Evolutionary conservation across 2,888 invertebrate genomes (phyloP).

Genomic region (Trissolcus brochymenae): DNA sequence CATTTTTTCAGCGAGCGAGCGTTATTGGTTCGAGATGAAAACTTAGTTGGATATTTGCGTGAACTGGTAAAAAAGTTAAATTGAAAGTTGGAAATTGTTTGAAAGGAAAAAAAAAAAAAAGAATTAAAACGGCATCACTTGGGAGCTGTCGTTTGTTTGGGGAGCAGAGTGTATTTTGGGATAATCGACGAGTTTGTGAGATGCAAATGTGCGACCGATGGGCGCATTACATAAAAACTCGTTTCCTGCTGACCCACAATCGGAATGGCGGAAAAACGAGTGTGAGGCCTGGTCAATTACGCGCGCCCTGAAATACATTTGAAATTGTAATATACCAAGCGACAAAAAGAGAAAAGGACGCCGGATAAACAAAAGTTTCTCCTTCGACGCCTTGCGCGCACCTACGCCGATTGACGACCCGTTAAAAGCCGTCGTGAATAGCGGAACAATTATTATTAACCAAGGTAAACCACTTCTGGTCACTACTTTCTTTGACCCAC

Average conservation of each 20-base stretch:
- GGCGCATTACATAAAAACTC: constrained; percentile 67
- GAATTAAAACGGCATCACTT: too few species aligned
- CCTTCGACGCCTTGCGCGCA: constrained; percentile 47
- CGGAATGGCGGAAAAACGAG: constrained; percentile 23
- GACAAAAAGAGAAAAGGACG: constrained; percentile 38
- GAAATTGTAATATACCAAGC: constrained; percentile 34
- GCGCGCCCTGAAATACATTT: constrained; percentile 43
- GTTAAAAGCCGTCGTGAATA: constrained; percentile 48
- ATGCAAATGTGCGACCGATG: constrained; percentile 19
- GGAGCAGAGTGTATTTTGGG: too few species aligned
- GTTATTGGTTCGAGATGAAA: too few species aligned
- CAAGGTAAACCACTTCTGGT: constrained; percentile 73
- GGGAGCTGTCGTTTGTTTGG: too few species aligned
- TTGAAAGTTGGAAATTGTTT: too few species aligned
- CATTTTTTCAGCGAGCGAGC: too few species aligned
- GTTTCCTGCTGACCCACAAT: constrained; percentile 65
- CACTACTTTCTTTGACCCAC: constrained; percentile 75
- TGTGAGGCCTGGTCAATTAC: constrained; percentile 28
- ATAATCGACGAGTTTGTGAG: constrained; percentile 2
- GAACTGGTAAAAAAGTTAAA: too few species aligned
- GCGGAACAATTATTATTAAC: constrained; percentile 67
- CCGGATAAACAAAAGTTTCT: constrained; percentile 47
- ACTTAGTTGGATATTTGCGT: too few species aligned
- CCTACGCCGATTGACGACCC: constrained; percentile 53
- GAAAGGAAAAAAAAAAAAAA: too few species aligned